Evolutionary conservation across 2,888 invertebrate genomes (phyloP).

Genomic region (Embidobia sp.): DNA sequence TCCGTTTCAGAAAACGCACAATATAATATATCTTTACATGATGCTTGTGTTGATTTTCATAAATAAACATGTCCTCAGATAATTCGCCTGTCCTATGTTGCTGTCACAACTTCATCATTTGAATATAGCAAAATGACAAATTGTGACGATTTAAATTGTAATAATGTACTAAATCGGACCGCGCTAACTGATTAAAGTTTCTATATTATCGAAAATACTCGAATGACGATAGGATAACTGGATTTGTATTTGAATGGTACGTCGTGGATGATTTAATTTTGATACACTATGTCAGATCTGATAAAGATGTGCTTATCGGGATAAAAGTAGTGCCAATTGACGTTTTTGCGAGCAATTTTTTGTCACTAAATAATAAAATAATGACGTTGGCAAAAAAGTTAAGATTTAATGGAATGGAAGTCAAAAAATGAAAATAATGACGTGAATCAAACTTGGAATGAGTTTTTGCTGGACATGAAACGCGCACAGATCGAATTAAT

Average conservation of each 20-base stretch:
- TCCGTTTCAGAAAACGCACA: no score
- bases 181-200: neutral
- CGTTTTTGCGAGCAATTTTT: neutral
- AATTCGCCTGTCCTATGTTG: no score
- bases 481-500: no score
- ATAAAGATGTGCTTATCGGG: neutral
- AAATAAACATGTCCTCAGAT: no score
- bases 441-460: no score
- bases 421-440: no score
- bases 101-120: no score
- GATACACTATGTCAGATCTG: no score
- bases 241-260: neutral
- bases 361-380: neutral
- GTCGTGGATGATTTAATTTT: neutral
- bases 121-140: neutral
- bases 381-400: neutral
- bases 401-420: no score
- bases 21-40: no score
- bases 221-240: neutral
- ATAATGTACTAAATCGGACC: conserved; percentile 13
- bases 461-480: no score
- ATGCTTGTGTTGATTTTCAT: no score
- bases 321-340: neutral
- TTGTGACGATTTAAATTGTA: conserved; percentile 3
- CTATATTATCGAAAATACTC: conserved; percentile 8